Evolutionary conservation across 2,113 vertebrate species (phyloP).

Genomic region (Peromyscus maniculatus): DNA sequence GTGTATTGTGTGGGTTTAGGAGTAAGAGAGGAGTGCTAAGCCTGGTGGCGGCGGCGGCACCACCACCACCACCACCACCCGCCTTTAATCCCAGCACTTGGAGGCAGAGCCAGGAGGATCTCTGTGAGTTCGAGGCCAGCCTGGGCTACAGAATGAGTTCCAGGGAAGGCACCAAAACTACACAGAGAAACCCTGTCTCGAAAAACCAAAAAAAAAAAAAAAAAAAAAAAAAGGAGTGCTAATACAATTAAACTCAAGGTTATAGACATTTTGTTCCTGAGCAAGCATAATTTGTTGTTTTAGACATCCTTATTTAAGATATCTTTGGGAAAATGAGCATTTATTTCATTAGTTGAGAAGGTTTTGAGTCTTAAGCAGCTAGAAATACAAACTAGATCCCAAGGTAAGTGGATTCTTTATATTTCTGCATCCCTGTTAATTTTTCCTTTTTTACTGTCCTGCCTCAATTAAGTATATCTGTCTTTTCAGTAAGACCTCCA

Average conservation of each 20-base stretch:
- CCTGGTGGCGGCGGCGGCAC: too few species aligned
- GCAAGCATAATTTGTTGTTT: neutral
- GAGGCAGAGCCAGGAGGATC: too few species aligned
- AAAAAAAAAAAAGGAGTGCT: neutral
- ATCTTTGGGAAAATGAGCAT: neutral
- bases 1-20: neutral
- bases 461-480: neutral
- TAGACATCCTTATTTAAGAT: neutral
- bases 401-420: neutral
- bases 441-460: neutral
- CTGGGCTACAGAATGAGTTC: too few species aligned
- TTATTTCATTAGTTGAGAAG: neutral
- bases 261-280: neutral
- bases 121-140: too few species aligned
- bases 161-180: too few species aligned
- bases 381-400: neutral
- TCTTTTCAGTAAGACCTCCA: neutral
- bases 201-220: too few species aligned
- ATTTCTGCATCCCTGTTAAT: neutral
- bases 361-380: neutral
- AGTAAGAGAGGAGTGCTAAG: neutral
- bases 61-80: too few species aligned
- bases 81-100: too few species aligned
- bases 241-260: neutral
- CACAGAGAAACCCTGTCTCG: too few species aligned